Evolutionary conservation across 2,113 vertebrate species (phyloP).

Genomic region (Pavo muticus): DNA sequence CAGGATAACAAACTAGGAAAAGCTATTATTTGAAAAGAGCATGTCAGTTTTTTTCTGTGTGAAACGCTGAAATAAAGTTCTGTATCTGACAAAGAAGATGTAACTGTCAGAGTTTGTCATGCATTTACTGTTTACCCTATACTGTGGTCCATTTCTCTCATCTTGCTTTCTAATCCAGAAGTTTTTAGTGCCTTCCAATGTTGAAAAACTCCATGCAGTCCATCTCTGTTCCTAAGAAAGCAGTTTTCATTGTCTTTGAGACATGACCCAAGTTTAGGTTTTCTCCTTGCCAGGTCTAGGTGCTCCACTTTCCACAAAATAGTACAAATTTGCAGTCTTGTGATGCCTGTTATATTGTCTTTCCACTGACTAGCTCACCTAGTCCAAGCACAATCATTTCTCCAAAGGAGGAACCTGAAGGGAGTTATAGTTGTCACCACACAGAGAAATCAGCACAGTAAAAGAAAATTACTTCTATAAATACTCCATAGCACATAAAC

Average conservation of each 20-base stretch:
- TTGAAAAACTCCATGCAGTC: background rate
- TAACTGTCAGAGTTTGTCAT: background rate
- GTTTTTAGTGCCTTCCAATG: background rate
- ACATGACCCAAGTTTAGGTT: background rate
- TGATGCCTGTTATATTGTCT: background rate
- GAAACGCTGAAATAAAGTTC: background rate
- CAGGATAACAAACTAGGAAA: background rate
- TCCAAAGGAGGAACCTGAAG: background rate
- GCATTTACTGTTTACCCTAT: rapidly evolving
- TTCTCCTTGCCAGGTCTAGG: background rate
- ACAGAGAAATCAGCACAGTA: background rate
- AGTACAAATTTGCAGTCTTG: background rate
- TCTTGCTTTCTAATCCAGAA: background rate
- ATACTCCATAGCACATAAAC: background rate
- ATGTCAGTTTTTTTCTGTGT: background rate
- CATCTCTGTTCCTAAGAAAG: background rate
- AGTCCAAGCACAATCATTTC: background rate
- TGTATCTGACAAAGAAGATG: background rate
- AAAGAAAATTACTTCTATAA: background rate
- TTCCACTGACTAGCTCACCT: background rate
- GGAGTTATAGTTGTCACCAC: rapidly evolving
- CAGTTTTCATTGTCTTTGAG: background rate
- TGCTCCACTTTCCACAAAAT: background rate
- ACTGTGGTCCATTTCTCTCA: background rate
- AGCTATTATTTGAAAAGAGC: background rate